Conservation (phyloP, 2,797 vertebrate genomes). For the Sebastolobus altivelis region DNA sequence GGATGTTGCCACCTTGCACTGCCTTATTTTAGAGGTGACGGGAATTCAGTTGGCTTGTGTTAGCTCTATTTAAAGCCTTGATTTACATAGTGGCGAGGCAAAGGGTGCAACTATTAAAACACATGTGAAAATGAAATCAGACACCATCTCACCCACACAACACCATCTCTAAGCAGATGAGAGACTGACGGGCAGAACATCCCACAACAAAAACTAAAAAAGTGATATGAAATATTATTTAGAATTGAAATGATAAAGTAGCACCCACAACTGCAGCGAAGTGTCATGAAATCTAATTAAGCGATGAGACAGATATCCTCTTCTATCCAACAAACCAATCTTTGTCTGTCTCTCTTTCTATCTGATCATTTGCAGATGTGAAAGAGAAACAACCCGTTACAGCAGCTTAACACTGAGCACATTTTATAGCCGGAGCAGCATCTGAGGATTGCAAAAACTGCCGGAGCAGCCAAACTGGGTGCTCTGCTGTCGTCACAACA, state of each 20-base stretch:
- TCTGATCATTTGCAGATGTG: constrained; percentile 73
- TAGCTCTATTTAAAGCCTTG: constrained; percentile 39
- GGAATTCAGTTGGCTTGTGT: constrained; percentile 23
- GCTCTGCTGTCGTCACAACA: constrained; percentile 71
- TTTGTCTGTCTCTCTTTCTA: constrained; percentile 26
- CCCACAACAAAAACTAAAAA: background rate
- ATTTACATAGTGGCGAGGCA: constrained; percentile 44
- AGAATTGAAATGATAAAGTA: background rate
- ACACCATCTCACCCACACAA: constrained; percentile 13
- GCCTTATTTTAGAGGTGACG: background rate
- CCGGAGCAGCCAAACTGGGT: constrained; percentile 48
- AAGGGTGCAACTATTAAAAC: constrained; percentile 30
- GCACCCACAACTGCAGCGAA: background rate
- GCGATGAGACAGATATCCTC: background rate
- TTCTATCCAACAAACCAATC: constrained; percentile 9
- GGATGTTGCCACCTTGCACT: background rate
- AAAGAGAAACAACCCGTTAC: constrained; percentile 21
- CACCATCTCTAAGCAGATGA: constrained; percentile 8
- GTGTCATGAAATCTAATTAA: background rate
- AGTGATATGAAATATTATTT: background rate
- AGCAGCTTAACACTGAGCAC: constrained; percentile 48
- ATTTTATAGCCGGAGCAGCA: constrained; percentile 49
- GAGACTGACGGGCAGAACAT: background rate
- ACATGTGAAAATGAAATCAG: constrained; percentile 12
- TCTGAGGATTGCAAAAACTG: constrained; percentile 44